A percentile compares a stretch with the other conserved stretches of the same genome.
Evolutionary conservation across 2,113 vertebrate species (phyloP).

Genomic region (Silurus asotus): DNA sequence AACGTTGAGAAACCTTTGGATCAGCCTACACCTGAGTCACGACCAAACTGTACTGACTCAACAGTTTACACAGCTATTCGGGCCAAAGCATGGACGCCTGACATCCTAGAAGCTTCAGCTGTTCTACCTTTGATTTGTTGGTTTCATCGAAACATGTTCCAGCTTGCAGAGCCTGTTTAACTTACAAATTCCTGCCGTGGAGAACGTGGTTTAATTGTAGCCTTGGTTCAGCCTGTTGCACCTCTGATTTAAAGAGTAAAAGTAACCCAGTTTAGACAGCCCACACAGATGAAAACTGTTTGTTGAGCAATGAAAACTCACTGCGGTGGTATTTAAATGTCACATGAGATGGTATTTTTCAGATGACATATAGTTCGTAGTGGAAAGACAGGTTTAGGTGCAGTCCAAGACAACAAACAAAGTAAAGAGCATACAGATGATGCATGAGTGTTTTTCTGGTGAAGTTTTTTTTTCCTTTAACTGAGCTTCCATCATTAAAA

Average conservation of each 20-base stretch:
- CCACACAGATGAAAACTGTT: background rate
- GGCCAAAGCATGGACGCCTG: background rate
- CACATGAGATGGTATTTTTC: background rate
- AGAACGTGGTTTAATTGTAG: constrained; percentile 18
- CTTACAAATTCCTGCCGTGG: constrained; percentile 37
- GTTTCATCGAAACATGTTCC: constrained; percentile 52
- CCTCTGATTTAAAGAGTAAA: background rate
- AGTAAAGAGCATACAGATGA: background rate
- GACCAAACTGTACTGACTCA: background rate
- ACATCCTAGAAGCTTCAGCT: background rate
- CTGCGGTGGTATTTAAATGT: background rate
- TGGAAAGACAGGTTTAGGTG: background rate
- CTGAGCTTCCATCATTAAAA: background rate
- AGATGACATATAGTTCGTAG: background rate
- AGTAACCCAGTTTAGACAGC: background rate
- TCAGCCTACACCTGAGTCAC: background rate
- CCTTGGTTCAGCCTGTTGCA: background rate
- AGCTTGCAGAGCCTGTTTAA: constrained; percentile 47
- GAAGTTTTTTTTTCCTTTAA: background rate
- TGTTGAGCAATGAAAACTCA: background rate
- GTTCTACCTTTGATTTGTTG: constrained; percentile 12
- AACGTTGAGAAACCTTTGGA: background rate
- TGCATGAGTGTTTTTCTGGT: background rate
- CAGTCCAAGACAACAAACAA: background rate
- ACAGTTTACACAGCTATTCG: constrained; percentile 2